Conservation (phyloP, 2,888 invertebrate species). For the Caenorhabditis zanzibari region DNA sequence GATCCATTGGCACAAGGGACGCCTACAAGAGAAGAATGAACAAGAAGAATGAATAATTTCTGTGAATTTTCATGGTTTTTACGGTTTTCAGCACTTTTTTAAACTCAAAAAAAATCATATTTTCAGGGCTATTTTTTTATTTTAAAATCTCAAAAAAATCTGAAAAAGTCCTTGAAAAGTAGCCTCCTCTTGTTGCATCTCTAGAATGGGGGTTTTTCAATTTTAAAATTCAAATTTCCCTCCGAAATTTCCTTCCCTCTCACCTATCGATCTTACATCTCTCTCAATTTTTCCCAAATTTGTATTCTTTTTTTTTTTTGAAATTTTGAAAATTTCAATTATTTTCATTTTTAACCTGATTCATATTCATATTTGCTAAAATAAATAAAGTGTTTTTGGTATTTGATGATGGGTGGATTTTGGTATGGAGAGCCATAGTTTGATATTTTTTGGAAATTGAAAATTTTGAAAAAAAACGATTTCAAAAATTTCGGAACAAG, state of each 20-base stretch:
- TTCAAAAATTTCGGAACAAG: too few relatives aligned
- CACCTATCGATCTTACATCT: background rate
- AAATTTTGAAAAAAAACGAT: too few relatives aligned
- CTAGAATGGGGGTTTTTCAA: too few relatives aligned
- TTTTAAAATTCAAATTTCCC: background rate
- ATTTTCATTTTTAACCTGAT: slow-evolving; percentile 22
- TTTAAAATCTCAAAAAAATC: background rate
- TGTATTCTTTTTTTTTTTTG: background rate
- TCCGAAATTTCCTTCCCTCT: background rate
- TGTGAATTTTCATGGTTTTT: too few relatives aligned
- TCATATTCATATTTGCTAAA: background rate
- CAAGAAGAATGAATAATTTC: slow-evolving; percentile 65
- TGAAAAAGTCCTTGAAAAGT: too few relatives aligned
- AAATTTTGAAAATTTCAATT: background rate
- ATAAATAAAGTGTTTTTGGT: too few relatives aligned
- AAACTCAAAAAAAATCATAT: too few relatives aligned
- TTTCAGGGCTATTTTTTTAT: background rate
- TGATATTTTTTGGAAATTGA: too few relatives aligned
- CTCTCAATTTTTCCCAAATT: background rate
- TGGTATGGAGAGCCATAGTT: too few relatives aligned
- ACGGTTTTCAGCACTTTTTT: too few relatives aligned
- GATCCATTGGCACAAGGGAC: slow-evolving; percentile 64
- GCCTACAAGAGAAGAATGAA: slow-evolving; percentile 81
- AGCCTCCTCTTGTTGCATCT: too few relatives aligned
- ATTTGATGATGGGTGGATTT: too few relatives aligned